phyloP scores from a whole-genome alignment of 1,140 invertebrate genomes.

The Carposina sasakii region DNA sequence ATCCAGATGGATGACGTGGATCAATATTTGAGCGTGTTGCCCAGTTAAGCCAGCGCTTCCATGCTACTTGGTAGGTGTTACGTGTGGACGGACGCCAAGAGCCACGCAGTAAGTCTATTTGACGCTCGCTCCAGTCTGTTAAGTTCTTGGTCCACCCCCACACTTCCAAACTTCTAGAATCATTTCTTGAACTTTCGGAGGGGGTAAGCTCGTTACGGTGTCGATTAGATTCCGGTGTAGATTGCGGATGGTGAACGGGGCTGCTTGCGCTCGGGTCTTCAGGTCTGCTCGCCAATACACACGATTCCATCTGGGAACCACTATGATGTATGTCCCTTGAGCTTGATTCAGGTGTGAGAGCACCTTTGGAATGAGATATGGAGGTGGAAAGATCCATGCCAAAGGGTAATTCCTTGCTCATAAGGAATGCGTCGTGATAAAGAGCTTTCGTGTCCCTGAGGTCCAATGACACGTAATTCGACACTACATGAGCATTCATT shows the following conservation, averaged over 20 bases:
- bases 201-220: neutral
- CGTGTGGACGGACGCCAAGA: constrained; percentile 2
- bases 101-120: neutral
- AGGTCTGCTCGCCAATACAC: constrained; percentile 19
- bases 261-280: constrained; percentile 4
- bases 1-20: neutral
- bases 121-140: neutral
- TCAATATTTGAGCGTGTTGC: neutral
- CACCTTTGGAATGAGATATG: constrained; percentile 25
- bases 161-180: constrained; percentile 6
- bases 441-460: constrained; percentile 25
- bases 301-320: constrained; percentile 2
- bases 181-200: constrained; percentile 10
- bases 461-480: constrained; percentile 27
- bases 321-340: constrained; percentile 12
- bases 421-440: constrained; percentile 38
- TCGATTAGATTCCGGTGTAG: constrained; percentile 2
- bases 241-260: constrained; percentile 13
- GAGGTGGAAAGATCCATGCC: constrained; percentile 34
- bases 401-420: constrained; percentile 29
- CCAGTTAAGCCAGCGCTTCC: neutral
- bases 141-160: constrained; percentile 6
- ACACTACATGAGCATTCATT: constrained; percentile 25
- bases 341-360: constrained; percentile 26
- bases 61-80: constrained; percentile 2